Evolutionary conservation across 1,140 invertebrate species (phyloP), one percentile per base, ranked within the genome.

Genomic region (Leptinotarsa undecemlineata): DNA sequence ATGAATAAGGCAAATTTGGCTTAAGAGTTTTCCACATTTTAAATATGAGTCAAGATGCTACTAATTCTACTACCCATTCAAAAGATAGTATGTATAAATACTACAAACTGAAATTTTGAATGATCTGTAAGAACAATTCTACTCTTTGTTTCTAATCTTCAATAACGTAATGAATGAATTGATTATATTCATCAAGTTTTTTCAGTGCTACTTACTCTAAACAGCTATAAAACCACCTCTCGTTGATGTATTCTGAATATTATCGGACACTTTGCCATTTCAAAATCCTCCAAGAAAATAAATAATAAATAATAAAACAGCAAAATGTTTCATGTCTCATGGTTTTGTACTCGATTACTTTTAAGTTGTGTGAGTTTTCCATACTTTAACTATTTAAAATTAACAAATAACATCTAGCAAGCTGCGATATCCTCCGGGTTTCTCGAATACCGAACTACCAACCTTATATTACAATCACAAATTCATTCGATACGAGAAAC

Each of bases 311-410:
- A 64, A 64, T 48, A 74, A 74, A 74, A 68, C 42, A 63, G 48
- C 67, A 64, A 63, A 66, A 61, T 74, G 74, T 71, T 62, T 51
- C 61, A 71, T 61, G 48, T 48, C 33, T 71, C 57, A 20, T 70
- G 60, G 61, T 61, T 75, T 75, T 75, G 74, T 75, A 75, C 74
- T 75, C 66, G 67, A 72, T 67, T 75, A 61, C 60, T 20, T 74
- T 64, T 72, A 72, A 74, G 68, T 67, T 75, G 69, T 57, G 73
- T 72, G 70, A 72, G 61, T 72, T 21, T 62, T 63, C 26, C 17
- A 72, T 70, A 72, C 61, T 60, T 33, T 42, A 15, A 42, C 57
- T 72, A 21, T 47, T 72, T 23, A 72, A 72, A 72, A 63, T 70
- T 70, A 70, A 72, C 61, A 63, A 72, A 60, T 72, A 72, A 72